Conservation (phyloP, 1,140 invertebrate species). For the Calycopis cecrops region DNA sequence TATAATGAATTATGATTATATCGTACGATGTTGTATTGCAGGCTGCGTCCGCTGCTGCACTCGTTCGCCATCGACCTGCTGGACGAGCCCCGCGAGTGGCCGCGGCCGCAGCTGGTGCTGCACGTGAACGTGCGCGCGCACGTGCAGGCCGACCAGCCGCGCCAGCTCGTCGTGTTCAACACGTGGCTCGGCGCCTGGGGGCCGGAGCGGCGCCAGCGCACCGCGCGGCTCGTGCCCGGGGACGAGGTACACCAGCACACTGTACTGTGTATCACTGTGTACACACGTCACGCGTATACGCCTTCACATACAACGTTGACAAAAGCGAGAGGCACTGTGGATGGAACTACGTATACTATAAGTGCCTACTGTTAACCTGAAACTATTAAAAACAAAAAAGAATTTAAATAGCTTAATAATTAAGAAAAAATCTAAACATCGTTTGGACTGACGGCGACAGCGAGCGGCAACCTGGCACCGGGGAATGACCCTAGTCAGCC, state of each 20-base stretch:
- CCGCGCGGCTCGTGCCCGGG: slow-evolving; percentile 46
- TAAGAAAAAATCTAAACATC: too few relatives aligned
- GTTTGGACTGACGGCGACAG: too few relatives aligned
- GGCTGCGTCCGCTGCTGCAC: slow-evolving; percentile 50
- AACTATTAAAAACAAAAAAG: too few relatives aligned
- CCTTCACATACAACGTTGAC: too few relatives aligned
- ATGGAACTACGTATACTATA: too few relatives aligned
- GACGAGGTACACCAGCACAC: slow-evolving; percentile 31
- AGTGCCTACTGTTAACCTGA: too few relatives aligned
- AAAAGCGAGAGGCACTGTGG: too few relatives aligned
- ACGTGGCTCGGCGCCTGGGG: slow-evolving; percentile 53
- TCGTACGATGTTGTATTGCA: slow-evolving; percentile 15
- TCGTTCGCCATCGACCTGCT: slow-evolving; percentile 49
- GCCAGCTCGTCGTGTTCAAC: slow-evolving; percentile 56
- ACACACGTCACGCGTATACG: background rate
- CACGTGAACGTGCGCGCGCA: slow-evolving; percentile 48
- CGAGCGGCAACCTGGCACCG: too few relatives aligned
- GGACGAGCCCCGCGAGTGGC: slow-evolving; percentile 43
- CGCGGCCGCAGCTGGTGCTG: slow-evolving; percentile 28
- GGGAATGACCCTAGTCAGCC: too few relatives aligned
- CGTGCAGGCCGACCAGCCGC: slow-evolving; percentile 37
- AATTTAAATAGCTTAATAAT: too few relatives aligned
- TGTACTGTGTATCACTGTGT: background rate
- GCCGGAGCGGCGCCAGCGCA: slow-evolving; percentile 47
- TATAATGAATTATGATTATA: too few relatives aligned